Base-by-base conservation (phyloP, 2,797 vertebrate genomes). In the Merluccius polli region DNA sequence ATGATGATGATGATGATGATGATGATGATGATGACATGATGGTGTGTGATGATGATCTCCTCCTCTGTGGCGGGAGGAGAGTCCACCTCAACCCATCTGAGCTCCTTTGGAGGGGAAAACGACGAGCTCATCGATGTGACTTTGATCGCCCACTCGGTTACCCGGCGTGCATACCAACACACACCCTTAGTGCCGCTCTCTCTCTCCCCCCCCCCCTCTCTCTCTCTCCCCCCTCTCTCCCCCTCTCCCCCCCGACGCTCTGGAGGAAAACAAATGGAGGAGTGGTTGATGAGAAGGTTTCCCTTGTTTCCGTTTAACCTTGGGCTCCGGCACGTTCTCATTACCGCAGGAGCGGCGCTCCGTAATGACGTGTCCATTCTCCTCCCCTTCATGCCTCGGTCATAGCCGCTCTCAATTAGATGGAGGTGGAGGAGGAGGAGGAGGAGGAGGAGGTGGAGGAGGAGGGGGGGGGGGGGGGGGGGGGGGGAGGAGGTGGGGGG, bases 401-500 rank as follows among this genome's bases (percentile, higher is more conserved):
- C 76, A 76, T 24, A 81, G 71, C 82, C 75, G 52, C 12, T 27
- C 72, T 35, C 76, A 86, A 89, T 89, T 16, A 88, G 80, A 87
- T 79, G 33, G 35, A 38, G 70, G 70, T 5, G 36, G 36, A 38
- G 36, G 78, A 79, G 86, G 80, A 11, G 80, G 35, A 71, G 44
- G 68, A 71, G 76, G 80, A n/a, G n/a, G n/a, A n/a, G n/a, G 44
- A 48, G 21, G 21, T 48, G 44, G 44, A 48, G 44, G 44, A 3
- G 33, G 3, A 35, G 33, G 8, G 33, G 12, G 41, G 41, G 4
- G 44, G 44, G 7, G 44, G 21, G 44, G 44, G n/a, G n/a, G n/a
- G n/a, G n/a, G n/a, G n/a, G n/a, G n/a, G n/a, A 7, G 35, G 70
- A 24, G 81, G 72, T 78, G 81, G 85, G 81, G 16, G 80, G 36